Evolutionary conservation across 2,888 invertebrate genomes (phyloP).

Genomic region (Agonum fuliginosum): DNA sequence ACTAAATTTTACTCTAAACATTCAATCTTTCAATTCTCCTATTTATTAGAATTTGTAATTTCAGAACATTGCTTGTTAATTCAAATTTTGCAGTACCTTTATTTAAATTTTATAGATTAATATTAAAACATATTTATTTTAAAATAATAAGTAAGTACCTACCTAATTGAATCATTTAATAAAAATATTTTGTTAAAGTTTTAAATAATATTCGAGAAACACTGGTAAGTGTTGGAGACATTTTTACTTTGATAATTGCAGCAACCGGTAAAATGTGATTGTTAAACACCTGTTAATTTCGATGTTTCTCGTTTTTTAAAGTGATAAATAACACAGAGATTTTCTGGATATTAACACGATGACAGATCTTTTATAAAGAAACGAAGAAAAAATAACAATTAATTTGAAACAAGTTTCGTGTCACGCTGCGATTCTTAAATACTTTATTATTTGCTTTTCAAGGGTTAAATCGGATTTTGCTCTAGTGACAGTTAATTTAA

Average conservation of each 20-base stretch:
- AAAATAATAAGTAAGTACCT: too few relatives aligned
- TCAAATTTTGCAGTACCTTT: too few relatives aligned
- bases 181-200: too few relatives aligned
- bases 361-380: constrained; percentile 47
- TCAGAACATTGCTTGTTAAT: too few relatives aligned
- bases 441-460: constrained; percentile 21
- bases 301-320: neutral
- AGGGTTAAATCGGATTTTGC: constrained; percentile 15
- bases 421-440: constrained; percentile 19
- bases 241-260: too few relatives aligned
- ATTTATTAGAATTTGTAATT: too few relatives aligned
- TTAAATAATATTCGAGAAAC: too few relatives aligned
- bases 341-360: constrained; percentile 42
- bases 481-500: constrained; percentile 20
- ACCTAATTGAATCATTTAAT: too few relatives aligned
- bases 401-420: constrained; percentile 34
- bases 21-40: neutral
- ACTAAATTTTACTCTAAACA: neutral
- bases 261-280: too few relatives aligned
- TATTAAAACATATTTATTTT: too few relatives aligned
- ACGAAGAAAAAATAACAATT: constrained; percentile 38
- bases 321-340: constrained; percentile 21
- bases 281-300: neutral
- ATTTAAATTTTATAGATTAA: too few relatives aligned
- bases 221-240: too few relatives aligned